Base-by-base conservation (phyloP, 1,140 invertebrate species). In the Bombus fervidus region DNA sequence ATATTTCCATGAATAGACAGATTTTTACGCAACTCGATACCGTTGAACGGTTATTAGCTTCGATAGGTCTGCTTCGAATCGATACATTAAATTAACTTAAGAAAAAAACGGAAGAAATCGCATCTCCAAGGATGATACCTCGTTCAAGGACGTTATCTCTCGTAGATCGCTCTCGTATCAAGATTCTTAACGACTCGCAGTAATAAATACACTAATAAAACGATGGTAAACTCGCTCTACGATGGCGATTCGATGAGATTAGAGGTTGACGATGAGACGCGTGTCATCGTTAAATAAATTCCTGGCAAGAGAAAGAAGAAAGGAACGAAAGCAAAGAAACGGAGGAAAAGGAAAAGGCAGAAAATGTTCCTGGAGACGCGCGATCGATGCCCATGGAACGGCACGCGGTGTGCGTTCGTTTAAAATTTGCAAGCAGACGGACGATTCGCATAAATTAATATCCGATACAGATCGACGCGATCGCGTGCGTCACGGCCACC, bases 391-490 rank as follows among this genome's bases (percentile, higher is more conserved):
- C 47, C 53, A 62, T 12, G 37, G 39, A 39, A 71, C 15, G 64
- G 25, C 43, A 28, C 25, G 68, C 39, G 28, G 41, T 43, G 34
- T 37, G 41, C 57, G n/a, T 37, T 75, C 59, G 72, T 78, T 77
- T 64, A 66, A 47, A 47, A 85, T 39, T 47, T 66, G 18, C 41
- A 8, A 77, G 31, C 28, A 5, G 43, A 28, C 13, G 43, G 3
- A n/a, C 39, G 25, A n/a, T 79, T 82, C 53, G 68, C 68, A 43
- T 73, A 74, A 86, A 86, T 89, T 83, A 86, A 75, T 89, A 73
- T 85, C 47, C 31, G 47, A 88, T 77, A 80, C 37, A 59, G 43
- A 89, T 87, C 59, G 37, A 31, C 69, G 18, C 37, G 22, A 13
- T 53, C n/a, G 79, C 41, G 47, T 9, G 68, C 37, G 66, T 53